phyloP scores from a whole-genome alignment of 1,140 invertebrate genomes.

The Neotoxoptera formosana region DNA sequence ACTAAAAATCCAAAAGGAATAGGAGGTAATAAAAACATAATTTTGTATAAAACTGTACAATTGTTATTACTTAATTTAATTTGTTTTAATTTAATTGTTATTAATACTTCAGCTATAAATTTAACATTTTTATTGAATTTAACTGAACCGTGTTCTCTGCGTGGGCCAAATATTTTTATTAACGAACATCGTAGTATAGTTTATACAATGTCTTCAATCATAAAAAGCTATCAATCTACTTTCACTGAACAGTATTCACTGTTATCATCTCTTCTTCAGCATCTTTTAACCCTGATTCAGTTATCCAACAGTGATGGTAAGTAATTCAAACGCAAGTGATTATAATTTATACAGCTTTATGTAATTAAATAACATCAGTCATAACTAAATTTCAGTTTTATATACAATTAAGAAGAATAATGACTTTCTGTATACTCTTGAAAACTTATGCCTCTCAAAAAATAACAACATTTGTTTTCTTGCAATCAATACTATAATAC shows the following conservation, averaged over 20 bases:
- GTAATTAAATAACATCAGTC: neutral
- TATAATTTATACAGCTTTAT: neutral
- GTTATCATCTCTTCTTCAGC: conserved; percentile 20
- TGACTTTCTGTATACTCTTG: neutral
- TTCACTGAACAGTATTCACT: conserved; percentile 18
- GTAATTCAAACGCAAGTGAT: neutral
- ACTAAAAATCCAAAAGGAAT: neutral
- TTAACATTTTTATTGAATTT: conserved; percentile 46
- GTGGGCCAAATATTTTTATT: neutral
- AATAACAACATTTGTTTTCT: conserved; percentile 27
- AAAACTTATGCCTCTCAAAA: conserved; percentile 35
- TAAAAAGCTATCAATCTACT: conserved; percentile 37
- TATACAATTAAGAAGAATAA: conserved; percentile 34
- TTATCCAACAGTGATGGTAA: conserved; percentile 24
- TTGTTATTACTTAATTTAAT: neutral
- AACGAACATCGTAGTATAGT: conserved; percentile 42
- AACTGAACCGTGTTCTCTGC: neutral
- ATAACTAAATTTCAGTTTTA: conserved; percentile 1
- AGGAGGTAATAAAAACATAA: conserved; percentile 39
- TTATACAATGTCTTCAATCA: conserved; percentile 46
- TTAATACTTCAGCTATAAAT: conserved; percentile 26
- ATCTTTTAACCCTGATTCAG: conserved; percentile 13
- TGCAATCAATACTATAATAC: conserved; percentile 13
- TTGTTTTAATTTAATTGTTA: neutral
- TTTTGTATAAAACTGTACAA: neutral